phyloP scores from a whole-genome alignment of 2,113 vertebrate species.

The Oriolus oriolus region DNA sequence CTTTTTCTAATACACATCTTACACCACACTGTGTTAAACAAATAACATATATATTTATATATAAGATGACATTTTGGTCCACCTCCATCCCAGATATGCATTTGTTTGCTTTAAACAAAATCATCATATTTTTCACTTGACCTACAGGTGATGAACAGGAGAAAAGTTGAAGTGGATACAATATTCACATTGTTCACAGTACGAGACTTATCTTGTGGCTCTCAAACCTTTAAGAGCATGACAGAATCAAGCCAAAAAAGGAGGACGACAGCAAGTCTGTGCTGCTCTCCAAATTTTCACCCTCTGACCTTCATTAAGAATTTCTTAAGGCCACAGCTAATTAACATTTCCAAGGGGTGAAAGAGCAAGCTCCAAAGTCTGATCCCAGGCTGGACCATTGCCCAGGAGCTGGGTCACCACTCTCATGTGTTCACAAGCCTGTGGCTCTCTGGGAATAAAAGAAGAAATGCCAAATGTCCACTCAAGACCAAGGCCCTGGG shows the following conservation, averaged over 20 bases:
- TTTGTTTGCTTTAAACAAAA: background rate
- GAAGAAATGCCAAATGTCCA: conserved; percentile 67
- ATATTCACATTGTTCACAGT: background rate
- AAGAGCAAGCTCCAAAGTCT: background rate
- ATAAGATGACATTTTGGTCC: background rate
- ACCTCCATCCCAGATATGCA: rapidly evolving
- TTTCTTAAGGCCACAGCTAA: background rate
- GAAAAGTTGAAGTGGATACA: background rate
- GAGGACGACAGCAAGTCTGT: background rate
- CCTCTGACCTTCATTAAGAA: background rate
- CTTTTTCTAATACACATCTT: background rate
- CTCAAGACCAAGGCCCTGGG: conserved; percentile 70
- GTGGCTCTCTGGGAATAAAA: conserved; percentile 29
- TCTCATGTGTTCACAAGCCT: background rate
- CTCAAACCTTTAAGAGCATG: background rate
- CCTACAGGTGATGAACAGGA: background rate
- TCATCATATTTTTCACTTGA: background rate
- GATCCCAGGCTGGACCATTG: background rate
- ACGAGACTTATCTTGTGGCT: background rate
- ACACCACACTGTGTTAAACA: background rate
- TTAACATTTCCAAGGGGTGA: background rate
- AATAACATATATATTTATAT: background rate
- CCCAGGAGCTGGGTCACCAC: background rate
- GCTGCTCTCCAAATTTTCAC: background rate
- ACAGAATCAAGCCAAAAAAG: background rate